phyloP scores from a whole-genome alignment of 2,888 invertebrate genomes.

The Hermaeophaga mercurialis region DNA sequence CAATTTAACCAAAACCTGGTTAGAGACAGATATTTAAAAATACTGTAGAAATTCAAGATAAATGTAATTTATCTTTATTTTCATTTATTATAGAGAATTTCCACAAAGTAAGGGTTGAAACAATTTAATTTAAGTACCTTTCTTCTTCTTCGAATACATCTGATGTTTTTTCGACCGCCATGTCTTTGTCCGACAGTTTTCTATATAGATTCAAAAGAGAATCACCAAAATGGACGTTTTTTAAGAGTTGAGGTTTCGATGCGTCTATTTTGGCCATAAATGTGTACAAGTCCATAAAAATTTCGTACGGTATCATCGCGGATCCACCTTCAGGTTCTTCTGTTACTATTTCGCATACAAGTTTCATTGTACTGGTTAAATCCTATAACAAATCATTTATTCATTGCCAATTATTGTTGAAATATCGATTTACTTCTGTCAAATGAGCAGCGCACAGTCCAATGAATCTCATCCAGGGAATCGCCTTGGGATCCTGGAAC shows the following conservation, averaged over 20 bases:
- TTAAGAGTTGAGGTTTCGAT: constrained; percentile 52
- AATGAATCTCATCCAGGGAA: constrained; percentile 76
- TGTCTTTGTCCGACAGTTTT: constrained; percentile 37
- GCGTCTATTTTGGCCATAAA: constrained; percentile 66
- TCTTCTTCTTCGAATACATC: constrained; percentile 30
- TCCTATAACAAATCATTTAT: constrained; percentile 58
- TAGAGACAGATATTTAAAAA: too few species aligned
- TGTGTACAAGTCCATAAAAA: constrained; percentile 66
- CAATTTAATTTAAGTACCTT: constrained; percentile 10
- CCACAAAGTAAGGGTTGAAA: too few species aligned
- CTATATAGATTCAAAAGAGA: constrained; percentile 47
- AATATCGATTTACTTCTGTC: constrained; percentile 61
- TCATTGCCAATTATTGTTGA: neutral
- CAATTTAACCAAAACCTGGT: too few species aligned
- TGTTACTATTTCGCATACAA: constrained; percentile 80
- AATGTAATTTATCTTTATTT: too few species aligned
- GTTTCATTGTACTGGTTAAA: constrained; percentile 77
- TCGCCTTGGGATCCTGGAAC: constrained; percentile 65
- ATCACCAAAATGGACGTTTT: constrained; percentile 53
- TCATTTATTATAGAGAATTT: too few species aligned
- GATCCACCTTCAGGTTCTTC: constrained; percentile 85
- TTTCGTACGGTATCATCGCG: constrained; percentile 70
- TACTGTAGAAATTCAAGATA: too few species aligned
- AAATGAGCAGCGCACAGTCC: constrained; percentile 73
- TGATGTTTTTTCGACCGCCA: constrained; percentile 23